Percentiles rank a stretch among this genome's conserved stretches.
Evolutionary conservation across 2,113 vertebrate species (phyloP).

Genomic region (Eretmodus cyanostictus): DNA sequence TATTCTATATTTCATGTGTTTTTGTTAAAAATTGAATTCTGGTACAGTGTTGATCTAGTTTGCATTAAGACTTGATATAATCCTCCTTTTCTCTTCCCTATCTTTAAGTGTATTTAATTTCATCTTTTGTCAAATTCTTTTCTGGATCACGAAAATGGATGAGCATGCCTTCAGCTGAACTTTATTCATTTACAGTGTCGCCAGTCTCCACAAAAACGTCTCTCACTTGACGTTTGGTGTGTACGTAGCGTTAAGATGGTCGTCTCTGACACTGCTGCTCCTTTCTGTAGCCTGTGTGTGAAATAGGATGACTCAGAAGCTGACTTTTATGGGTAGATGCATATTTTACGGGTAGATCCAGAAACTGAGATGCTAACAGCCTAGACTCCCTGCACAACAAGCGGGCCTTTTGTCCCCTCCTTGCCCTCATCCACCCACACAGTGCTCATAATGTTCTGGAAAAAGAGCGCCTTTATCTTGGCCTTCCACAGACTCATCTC

Average conservation of each 20-base stretch:
- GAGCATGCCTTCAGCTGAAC: not conserved
- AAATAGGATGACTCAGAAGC: conserved; percentile 1
- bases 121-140: not conserved
- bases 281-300: conserved; percentile 25
- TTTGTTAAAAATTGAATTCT: not conserved
- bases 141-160: not conserved
- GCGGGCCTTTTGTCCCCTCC: conserved; percentile 56
- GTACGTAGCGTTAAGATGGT: conserved; percentile 1
- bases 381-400: conserved; percentile 49
- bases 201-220: not conserved
- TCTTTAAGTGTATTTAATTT: not conserved
- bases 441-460: conserved; percentile 47
- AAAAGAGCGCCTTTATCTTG: conserved; percentile 62
- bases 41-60: not conserved
- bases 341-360: not conserved
- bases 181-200: not conserved
- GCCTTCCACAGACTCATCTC: conserved; percentile 42
- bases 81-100: not conserved
- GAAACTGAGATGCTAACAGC: conserved; percentile 34
- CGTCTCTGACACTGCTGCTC: not conserved
- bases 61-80: not conserved
- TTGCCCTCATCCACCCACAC: conserved; percentile 48
- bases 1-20: not conserved
- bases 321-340: not conserved
- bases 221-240: conserved; percentile 21